Evolutionary conservation across 1,140 invertebrate genomes (phyloP), one percentile per base, ranked within the genome.

Genomic region (Phymastichus coffea): DNA sequence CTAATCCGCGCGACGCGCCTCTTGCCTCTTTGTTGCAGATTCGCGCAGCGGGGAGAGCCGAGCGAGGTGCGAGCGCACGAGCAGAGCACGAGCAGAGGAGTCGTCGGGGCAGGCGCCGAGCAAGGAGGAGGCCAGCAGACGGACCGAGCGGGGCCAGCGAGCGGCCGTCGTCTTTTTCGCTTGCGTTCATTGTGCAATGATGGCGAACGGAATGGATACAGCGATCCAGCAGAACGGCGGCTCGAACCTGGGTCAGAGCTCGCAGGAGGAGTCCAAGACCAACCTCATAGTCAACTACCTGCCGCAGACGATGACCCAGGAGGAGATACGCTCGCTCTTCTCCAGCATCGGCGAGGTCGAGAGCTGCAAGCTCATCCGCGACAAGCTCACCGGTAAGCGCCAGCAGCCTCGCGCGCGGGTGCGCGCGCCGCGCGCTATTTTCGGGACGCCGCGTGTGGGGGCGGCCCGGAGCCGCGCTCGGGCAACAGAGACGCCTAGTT

Each of bases 271-370:
- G 79, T 93, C 91, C 63, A 98, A 97, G 83, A 97, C 94, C 47
- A 99, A 99, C 83, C 86, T 99, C 63, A 99, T 99, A 76, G 97
- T 99, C 66, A 99, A 99, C 81, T 99, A 99, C 81, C 84, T 99
- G 73, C 97, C 97, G 44, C 97, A 99, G 82, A 97, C 93, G 55
- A 99, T 99, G 98, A 97, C 95, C 23, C 97, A 99, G 81, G 97
- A 99, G 78, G 97, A 99, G 79, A 98, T 99, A 61, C 85, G 95
- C 57, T 95, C 94, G 43, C 84, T 99, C 43, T 99, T 99, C 81
- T 93, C 94, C 15, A 96, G 93, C 71, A 97, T 99, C 74, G 97
- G 97, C 40, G 96, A 99, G 79, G 94, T 99, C 48, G 97, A 99
- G 78, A 97, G 94, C 70, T 99, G 97, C 83, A 99, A 99, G 83